Evolutionary conservation across 2,888 invertebrate genomes (phyloP).

Genomic region (Heteromyza rotundicornis): DNA sequence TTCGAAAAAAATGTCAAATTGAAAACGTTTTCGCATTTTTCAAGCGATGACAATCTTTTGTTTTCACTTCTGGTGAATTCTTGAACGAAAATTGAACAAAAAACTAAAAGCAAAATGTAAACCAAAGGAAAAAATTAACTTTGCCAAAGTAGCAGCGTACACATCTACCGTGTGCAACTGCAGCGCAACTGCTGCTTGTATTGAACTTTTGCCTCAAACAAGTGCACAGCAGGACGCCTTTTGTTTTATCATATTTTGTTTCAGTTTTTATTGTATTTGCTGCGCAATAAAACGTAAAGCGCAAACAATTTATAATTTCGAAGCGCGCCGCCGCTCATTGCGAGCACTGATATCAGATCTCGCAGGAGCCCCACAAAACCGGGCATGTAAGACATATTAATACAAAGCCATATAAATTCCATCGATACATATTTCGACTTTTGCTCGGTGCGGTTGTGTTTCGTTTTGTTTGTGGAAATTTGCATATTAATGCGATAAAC

Average conservation of each 20-base stretch:
- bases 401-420: constrained; percentile 43
- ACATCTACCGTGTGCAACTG: background rate
- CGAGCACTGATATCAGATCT: background rate
- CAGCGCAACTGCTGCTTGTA: constrained; percentile 13
- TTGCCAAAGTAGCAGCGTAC: constrained; percentile 13
- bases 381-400: constrained; percentile 36
- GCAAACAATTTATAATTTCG: constrained; percentile 1
- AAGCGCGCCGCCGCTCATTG: too few species aligned
- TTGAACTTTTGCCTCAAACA: constrained; percentile 47
- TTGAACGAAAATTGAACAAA: constrained; percentile 11
- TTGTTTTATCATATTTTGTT: constrained; percentile 11
- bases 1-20: constrained; percentile 30
- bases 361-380: too few species aligned
- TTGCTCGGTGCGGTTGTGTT: too few species aligned
- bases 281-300: background rate
- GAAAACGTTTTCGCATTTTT: constrained; percentile 39
- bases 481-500: constrained; percentile 32
- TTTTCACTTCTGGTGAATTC: constrained; percentile 59
- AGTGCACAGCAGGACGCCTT: constrained; percentile 55
- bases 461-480: constrained; percentile 18
- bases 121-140: constrained; percentile 16
- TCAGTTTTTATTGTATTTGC: background rate
- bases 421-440: too few species aligned
- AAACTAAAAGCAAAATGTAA: background rate
- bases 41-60: constrained; percentile 56